These are phyloP conservation scores for Telenomus remus DNA, from an alignment of 1,140 invertebrate genomes.

Conservation along the genomic window DNA sequence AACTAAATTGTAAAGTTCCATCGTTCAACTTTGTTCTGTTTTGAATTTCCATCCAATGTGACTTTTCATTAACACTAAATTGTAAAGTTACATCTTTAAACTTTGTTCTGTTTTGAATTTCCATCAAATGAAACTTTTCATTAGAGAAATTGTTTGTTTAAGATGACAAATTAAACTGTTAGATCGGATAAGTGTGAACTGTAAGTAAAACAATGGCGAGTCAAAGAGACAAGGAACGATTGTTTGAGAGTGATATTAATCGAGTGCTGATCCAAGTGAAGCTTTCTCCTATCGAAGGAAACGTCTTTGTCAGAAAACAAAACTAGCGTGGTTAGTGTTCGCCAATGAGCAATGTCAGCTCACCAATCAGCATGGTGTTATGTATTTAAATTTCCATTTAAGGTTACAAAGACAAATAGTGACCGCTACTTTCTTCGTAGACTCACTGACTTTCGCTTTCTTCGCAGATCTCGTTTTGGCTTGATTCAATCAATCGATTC, in stretches of 20 bases:
- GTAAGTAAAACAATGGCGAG: background rate
- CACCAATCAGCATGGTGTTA: slow-evolving; percentile 33
- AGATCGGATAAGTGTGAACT: too few species aligned
- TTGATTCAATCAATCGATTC: slow-evolving; percentile 9
- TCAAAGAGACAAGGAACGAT: background rate
- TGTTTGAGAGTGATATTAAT: background rate
- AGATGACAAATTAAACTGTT: too few species aligned
- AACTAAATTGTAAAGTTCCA: too few species aligned
- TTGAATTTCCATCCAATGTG: too few species aligned
- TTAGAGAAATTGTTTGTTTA: too few species aligned
- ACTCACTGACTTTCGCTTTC: slow-evolving; percentile 52
- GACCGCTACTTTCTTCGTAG: slow-evolving; percentile 34
- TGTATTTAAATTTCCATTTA: slow-evolving; percentile 38
- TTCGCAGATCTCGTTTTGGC: slow-evolving; percentile 32
- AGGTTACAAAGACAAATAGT: slow-evolving; percentile 30
- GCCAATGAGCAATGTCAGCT: slow-evolving; percentile 24
- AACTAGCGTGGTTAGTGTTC: too few species aligned
- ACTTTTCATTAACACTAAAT: too few species aligned
- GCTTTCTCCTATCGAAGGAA: slow-evolving; percentile 41
- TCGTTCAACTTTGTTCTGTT: too few species aligned
- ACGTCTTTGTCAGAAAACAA: slow-evolving; percentile 36
- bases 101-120: too few species aligned
- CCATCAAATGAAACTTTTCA: too few species aligned
- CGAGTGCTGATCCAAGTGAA: background rate
- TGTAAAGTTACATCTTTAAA: too few species aligned